Base-by-base conservation (phyloP, 2,113 vertebrate genomes). In the Ellobius talpinus region DNA sequence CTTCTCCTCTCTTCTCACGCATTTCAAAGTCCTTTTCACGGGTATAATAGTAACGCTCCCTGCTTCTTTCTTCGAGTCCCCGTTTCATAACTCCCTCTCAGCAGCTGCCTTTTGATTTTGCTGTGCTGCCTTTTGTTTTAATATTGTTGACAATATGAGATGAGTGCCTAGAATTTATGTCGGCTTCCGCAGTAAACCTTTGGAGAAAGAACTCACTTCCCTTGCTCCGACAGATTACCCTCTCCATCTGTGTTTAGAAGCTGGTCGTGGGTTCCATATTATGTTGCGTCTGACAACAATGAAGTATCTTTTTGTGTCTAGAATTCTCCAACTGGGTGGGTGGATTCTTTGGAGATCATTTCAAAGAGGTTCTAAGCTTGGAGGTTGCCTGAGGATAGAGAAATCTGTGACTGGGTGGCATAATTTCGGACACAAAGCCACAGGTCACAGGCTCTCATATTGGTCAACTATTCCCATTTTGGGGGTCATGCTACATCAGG, bases 71-170 rank as follows among this genome's bases (percentile, higher is more conserved):
- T 94, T 97, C 79, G 52, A 74, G 65, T 82, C 95, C 26, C 66
- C 88, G 86, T 92, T 96, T 76, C n/a, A 93, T 90, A 96, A 92
- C 65, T 93, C 93, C 33, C 29, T 95, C 73, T 36, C 31, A 77
- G 72, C 94, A 97, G 90, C 95, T 95, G 92, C 94, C 93, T 97
- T 98, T 97, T 96, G 95, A 95, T 96, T 95, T 93, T 82, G 47
- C 77, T 90, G 73, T 81, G n/a, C 85, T 94, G 89, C 93, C 97
- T 97, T 97, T 97, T 95, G 85, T 96, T 96, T 96, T 96, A 95
- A 93, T 94, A 73, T 81, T 92, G 95, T 97, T 93, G 93, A 97
- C 92, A 95, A 93, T 93, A 96, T 45, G 84, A 96, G 90, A 93
- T 86, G 94, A 96, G 92, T 92, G 85, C 86, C 87, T 93, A 86